phyloP scores from a whole-genome alignment of 35 echinoderm and acorn worm genomes.

The Acanthaster planci region DNA sequence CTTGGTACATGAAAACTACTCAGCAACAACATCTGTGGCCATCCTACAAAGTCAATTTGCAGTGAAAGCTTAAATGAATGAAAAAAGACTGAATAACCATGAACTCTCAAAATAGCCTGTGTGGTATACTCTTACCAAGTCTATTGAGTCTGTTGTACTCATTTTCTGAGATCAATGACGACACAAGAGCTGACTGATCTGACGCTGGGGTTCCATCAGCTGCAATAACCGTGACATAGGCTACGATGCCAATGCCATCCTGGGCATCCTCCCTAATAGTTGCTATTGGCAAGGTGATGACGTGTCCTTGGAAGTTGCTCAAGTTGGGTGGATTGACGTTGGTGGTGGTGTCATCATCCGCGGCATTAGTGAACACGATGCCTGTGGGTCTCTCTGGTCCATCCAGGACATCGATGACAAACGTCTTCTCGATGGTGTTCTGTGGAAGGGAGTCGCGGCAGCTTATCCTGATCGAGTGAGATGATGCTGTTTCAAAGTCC shows the following conservation, averaged over 20 bases:
- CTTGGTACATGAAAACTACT: too few relatives aligned
- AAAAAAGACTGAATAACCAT: too few relatives aligned
- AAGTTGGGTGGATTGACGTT: background rate
- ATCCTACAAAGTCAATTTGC: too few relatives aligned
- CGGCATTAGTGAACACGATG: constrained; percentile 48
- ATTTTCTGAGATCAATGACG: constrained; percentile 34
- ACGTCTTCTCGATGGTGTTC: constrained; percentile 1
- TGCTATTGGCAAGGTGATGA: constrained; percentile 32
- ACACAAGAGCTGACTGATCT: background rate
- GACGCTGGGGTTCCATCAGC: constrained; percentile 22
- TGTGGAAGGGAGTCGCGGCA: constrained; percentile 42
- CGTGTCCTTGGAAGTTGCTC: background rate
- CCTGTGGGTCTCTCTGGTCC: constrained; percentile 39
- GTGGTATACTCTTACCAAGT: background rate
- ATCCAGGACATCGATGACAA: constrained; percentile 30
- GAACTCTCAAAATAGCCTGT: too few relatives aligned
- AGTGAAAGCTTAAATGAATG: too few relatives aligned
- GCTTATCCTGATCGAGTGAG: background rate
- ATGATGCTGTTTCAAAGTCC: constrained; percentile 23
- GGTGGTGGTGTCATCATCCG: background rate
- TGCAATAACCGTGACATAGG: constrained; percentile 18
- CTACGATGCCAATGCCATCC: constrained; percentile 9
- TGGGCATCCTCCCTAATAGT: constrained; percentile 36
- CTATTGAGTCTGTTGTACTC: constrained; percentile 7
- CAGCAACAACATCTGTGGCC: too few relatives aligned